Conservation (phyloP, 2,113 vertebrate species). For the Dromaius novaehollandiae region DNA sequence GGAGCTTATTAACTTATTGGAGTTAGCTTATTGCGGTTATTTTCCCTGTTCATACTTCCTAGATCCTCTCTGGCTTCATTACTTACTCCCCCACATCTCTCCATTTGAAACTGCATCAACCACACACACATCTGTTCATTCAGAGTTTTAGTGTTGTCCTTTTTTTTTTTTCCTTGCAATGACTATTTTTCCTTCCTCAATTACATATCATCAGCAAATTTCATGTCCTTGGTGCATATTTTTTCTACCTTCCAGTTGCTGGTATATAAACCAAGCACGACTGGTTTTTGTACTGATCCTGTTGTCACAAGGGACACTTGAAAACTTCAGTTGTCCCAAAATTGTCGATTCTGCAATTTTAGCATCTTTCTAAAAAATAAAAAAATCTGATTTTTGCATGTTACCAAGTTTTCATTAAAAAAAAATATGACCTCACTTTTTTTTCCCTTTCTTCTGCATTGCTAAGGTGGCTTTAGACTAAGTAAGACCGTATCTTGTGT, state of each 20-base stretch:
- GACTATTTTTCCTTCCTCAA: background rate
- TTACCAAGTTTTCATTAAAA: slow-evolving; percentile 51
- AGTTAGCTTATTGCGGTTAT: background rate
- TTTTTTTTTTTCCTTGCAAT: background rate
- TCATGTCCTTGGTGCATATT: background rate
- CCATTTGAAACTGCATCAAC: background rate
- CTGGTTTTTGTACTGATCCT: background rate
- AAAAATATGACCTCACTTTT: background rate
- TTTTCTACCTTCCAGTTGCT: background rate
- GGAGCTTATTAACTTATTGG: background rate
- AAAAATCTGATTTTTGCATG: slow-evolving; percentile 1
- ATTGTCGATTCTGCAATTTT: slow-evolving; percentile 48
- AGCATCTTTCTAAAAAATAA: slow-evolving; percentile 16
- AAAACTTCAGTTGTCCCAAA: background rate
- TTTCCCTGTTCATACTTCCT: background rate
- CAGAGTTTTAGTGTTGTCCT: background rate
- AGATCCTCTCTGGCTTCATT: background rate
- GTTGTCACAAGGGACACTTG: background rate
- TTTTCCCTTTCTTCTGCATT: background rate
- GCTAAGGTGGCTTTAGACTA: slow-evolving; percentile 30
- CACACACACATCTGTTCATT: background rate
- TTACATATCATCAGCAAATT: slow-evolving; percentile 22
- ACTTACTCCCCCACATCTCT: background rate
- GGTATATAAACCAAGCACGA: background rate
- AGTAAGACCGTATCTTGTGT: slow-evolving; percentile 52